A percentile compares a stretch with the other conserved stretches of the same genome.
These are phyloP conservation scores for Phaetusa simplex DNA, from an alignment of 2,113 vertebrate species.

Conservation along the genomic window DNA sequence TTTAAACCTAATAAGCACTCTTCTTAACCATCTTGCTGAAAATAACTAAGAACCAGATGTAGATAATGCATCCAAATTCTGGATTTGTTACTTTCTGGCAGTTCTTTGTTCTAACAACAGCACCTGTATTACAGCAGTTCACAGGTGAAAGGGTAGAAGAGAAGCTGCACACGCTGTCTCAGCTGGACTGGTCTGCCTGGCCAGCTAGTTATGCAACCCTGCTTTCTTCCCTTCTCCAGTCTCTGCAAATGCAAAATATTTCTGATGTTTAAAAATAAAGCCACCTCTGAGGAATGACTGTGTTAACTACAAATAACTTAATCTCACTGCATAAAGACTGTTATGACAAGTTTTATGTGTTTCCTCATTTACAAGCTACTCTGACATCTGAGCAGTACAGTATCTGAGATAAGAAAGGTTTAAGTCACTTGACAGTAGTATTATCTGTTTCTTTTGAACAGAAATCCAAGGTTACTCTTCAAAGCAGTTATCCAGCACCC, in stretches of 20 bases:
- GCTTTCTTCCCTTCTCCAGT: slow-evolving; percentile 26
- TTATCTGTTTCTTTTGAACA: background rate
- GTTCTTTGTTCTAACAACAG: slow-evolving; percentile 50
- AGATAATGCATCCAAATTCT: background rate
- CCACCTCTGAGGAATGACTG: background rate
- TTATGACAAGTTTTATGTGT: background rate
- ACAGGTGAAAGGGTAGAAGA: background rate
- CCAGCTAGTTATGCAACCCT: slow-evolving; percentile 32
- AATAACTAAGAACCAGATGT: background rate
- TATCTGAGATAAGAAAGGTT: background rate
- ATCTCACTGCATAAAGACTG: background rate
- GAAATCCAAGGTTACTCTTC: background rate
- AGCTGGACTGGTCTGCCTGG: slow-evolving; percentile 26
- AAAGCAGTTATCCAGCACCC: background rate
- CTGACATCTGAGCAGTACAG: background rate
- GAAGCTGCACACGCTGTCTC: background rate
- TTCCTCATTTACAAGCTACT: background rate
- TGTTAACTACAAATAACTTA: background rate
- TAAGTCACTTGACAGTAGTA: background rate
- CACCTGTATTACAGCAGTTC: background rate
- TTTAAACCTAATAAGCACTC: background rate
- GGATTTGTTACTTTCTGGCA: slow-evolving; percentile 39
- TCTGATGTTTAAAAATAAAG: background rate
- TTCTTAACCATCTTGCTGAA: background rate
- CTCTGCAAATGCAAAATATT: background rate